Percentiles rank a stretch among this genome's conserved stretches.
These are phyloP conservation scores for Trichonephila clavata DNA, from an alignment of 1,140 invertebrate genomes.

Conservation along the genomic window DNA sequence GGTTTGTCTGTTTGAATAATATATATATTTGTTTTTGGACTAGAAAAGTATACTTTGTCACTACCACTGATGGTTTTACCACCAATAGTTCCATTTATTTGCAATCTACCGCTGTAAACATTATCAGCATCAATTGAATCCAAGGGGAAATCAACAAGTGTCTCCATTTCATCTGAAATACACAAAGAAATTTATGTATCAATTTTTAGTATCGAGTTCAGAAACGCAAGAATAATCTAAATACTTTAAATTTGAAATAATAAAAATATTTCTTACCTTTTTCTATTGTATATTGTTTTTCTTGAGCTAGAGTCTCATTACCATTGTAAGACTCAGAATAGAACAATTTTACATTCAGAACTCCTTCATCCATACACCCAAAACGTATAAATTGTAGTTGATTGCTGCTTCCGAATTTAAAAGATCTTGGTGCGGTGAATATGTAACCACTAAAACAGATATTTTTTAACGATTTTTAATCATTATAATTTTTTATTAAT, in stretches of 20 bases:
- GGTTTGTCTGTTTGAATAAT: slow-evolving; percentile 83
- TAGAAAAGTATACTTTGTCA: slow-evolving; percentile 79
- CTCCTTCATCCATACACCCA: slow-evolving; percentile 81
- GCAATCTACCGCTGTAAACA: slow-evolving; percentile 82
- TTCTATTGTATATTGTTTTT: slow-evolving; percentile 38
- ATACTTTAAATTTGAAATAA: background rate
- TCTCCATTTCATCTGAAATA: slow-evolving; percentile 78
- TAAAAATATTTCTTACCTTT: slow-evolving; percentile 21
- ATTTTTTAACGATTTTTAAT: too few species aligned
- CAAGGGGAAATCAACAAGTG: slow-evolving; percentile 81
- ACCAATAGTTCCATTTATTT: slow-evolving; percentile 82
- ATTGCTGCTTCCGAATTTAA: slow-evolving; percentile 81
- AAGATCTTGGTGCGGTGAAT: slow-evolving; percentile 81
- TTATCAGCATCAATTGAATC: slow-evolving; percentile 80
- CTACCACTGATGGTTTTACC: slow-evolving; percentile 82
- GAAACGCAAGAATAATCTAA: background rate
- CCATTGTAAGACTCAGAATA: slow-evolving; percentile 40
- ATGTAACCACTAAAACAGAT: slow-evolving; percentile 80
- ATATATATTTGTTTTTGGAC: slow-evolving; percentile 80
- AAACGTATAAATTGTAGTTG: slow-evolving; percentile 81
- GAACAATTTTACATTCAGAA: slow-evolving; percentile 80
- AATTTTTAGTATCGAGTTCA: too few species aligned
- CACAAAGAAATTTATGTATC: background rate
- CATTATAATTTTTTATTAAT: too few species aligned
- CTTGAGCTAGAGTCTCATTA: slow-evolving; percentile 28